Evolutionary conservation across 2,888 invertebrate genomes (phyloP).

Genomic region (Microplitis deprimator): DNA sequence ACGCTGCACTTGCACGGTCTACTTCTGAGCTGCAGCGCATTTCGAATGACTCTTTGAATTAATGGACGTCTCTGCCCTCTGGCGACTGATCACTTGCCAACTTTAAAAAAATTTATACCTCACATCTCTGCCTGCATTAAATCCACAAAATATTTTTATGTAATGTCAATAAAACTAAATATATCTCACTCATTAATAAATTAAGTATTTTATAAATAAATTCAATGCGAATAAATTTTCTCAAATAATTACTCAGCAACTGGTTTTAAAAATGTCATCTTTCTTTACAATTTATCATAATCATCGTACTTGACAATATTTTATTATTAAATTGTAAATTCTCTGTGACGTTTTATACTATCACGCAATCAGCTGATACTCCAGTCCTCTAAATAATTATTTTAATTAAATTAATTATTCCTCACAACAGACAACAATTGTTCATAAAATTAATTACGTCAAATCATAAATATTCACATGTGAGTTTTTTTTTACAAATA

Average conservation of each 20-base stretch:
- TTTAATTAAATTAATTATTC: background rate
- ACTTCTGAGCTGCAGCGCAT: too few relatives aligned
- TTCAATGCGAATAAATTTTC: background rate
- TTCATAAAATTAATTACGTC: background rate
- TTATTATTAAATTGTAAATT: background rate
- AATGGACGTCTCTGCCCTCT: too few relatives aligned
- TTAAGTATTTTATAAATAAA: background rate
- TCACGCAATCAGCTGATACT: slow-evolving; percentile 41
- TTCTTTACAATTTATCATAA: background rate
- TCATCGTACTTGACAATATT: background rate
- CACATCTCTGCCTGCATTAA: too few relatives aligned
- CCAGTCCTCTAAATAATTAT: background rate
- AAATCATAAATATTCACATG: slow-evolving; percentile 8
- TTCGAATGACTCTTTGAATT: too few relatives aligned
- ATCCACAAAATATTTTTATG: too few relatives aligned
- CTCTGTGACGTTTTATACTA: slow-evolving; percentile 27
- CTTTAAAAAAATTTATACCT: too few relatives aligned
- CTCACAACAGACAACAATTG: background rate
- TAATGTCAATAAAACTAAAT: too few relatives aligned
- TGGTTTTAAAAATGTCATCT: background rate
- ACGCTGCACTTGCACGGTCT: too few relatives aligned
- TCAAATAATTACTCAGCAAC: too few relatives aligned
- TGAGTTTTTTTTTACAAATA: slow-evolving; percentile 1
- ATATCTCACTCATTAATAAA: background rate
- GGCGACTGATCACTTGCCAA: too few relatives aligned